These are phyloP conservation scores for Dermolepida albohirtum DNA, from an alignment of 2,888 invertebrate genomes.

Conservation along the genomic window DNA sequence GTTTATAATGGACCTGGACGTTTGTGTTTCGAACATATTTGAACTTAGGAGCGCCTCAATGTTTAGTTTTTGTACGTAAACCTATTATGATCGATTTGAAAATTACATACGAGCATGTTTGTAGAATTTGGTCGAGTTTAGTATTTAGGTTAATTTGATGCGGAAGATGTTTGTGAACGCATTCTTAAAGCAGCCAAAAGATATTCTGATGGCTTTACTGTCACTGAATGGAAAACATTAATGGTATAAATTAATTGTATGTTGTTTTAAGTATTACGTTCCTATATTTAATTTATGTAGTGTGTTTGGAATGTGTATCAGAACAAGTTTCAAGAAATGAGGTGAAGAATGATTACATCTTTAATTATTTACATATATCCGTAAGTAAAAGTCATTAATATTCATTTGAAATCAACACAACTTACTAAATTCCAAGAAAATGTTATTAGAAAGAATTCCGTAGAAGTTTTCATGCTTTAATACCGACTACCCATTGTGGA, in stretches of 20 bases:
- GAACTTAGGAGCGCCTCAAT: background rate
- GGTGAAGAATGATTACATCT: conserved; percentile 8
- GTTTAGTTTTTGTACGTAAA: too few relatives aligned
- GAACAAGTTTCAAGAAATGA: conserved; percentile 3
- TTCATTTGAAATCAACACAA: background rate
- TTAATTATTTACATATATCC: background rate
- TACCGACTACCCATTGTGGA: too few relatives aligned
- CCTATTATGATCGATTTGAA: background rate
- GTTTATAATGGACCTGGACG: conserved; percentile 2
- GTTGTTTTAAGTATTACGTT: too few relatives aligned
- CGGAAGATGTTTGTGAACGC: conserved; percentile 16
- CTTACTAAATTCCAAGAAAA: too few relatives aligned
- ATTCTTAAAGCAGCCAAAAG: background rate
- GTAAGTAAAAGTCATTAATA: background rate
- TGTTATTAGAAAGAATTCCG: too few relatives aligned
- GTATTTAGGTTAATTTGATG: conserved; percentile 26
- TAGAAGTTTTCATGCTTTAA: too few relatives aligned
- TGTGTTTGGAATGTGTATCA: conserved; percentile 9
- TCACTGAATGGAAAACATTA: background rate
- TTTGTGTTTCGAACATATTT: background rate
- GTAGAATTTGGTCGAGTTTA: background rate
- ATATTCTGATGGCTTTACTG: background rate
- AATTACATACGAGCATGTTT: background rate
- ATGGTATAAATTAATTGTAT: conserved; percentile 20
- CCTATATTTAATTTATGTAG: background rate